A percentile compares a stretch with the other conserved stretches of the same genome.
Evolutionary conservation across 2,797 vertebrate species (phyloP).

Genomic region (Aplochiton taeniatus): DNA sequence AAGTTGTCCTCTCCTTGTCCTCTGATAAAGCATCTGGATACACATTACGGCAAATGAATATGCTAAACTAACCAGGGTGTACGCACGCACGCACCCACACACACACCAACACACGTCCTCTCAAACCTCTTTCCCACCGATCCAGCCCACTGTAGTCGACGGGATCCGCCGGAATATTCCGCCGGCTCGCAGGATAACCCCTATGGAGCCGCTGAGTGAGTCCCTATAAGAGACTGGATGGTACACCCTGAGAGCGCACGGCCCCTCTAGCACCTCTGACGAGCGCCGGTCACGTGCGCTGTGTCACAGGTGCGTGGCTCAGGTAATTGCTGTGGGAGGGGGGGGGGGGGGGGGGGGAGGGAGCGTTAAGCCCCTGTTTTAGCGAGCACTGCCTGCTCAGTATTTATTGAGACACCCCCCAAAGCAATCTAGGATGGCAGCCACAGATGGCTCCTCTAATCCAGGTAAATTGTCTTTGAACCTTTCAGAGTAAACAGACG

Average conservation of each 20-base stretch:
- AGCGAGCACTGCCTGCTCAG: slow-evolving; percentile 59
- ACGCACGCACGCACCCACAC: too few relatives aligned
- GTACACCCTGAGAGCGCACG: background rate
- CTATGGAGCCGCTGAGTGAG: too few relatives aligned
- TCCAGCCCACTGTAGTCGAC: too few relatives aligned
- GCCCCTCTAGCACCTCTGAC: slow-evolving; percentile 23
- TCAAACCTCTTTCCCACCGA: too few relatives aligned
- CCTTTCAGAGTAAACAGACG: slow-evolving; percentile 76
- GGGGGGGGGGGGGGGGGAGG: slow-evolving; percentile 64
- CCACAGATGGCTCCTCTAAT: slow-evolving; percentile 79
- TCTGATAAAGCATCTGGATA: too few relatives aligned
- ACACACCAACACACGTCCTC: too few relatives aligned
- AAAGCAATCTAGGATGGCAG: slow-evolving; percentile 75
- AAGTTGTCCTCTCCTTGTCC: too few relatives aligned
- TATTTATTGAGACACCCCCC: slow-evolving; percentile 77
- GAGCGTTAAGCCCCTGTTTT: slow-evolving; percentile 45
- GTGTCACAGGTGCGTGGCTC: slow-evolving; percentile 34
- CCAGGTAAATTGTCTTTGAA: slow-evolving; percentile 81
- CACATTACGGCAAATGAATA: too few relatives aligned
- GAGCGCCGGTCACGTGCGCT: slow-evolving; percentile 30
- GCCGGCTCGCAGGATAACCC: too few relatives aligned
- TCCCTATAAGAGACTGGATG: too few relatives aligned
- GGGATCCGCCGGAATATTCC: too few relatives aligned
- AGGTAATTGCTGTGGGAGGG: slow-evolving; percentile 60
- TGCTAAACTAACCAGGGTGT: too few relatives aligned